A percentile compares a stretch with the other conserved stretches of the same genome.
Conservation (phyloP, 2,113 vertebrate genomes). For the Ailurus styani region DNA sequence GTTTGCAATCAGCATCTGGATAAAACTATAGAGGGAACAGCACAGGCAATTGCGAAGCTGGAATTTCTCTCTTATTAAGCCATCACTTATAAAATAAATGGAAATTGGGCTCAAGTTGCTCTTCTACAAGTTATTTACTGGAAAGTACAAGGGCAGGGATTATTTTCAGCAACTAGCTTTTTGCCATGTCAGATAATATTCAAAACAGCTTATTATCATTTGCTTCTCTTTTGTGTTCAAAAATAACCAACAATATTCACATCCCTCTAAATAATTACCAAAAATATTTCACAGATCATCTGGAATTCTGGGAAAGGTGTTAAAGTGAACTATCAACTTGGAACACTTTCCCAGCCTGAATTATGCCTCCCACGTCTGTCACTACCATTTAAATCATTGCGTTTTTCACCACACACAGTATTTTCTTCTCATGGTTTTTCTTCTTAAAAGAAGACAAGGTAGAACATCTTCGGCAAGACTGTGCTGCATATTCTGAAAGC, state of each 20-base stretch:
- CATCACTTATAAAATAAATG: constrained; percentile 24
- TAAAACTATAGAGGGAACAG: neutral
- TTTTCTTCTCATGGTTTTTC: neutral
- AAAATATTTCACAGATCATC: neutral
- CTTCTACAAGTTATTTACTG: neutral
- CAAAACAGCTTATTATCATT: constrained; percentile 22
- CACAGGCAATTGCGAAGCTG: neutral
- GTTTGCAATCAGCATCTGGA: neutral
- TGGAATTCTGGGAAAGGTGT: constrained; percentile 15
- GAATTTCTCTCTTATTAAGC: constrained; percentile 13
- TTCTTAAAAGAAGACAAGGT: neutral
- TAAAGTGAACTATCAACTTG: constrained; percentile 7
- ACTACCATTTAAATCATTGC: neutral
- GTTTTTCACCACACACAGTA: neutral
- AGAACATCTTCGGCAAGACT: neutral
- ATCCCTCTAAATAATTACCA: constrained; percentile 35
- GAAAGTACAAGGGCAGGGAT: neutral
- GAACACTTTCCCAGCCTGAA: neutral
- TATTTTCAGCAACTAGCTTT: constrained; percentile 16
- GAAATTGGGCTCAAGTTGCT: neutral
- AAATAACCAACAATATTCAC: neutral
- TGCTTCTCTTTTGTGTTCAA: constrained; percentile 17
- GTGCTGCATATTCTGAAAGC: neutral
- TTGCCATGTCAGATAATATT: constrained; percentile 9
- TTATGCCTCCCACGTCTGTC: neutral